Percentiles rank a stretch among this genome's conserved stretches.
phyloP scores from a whole-genome alignment of 2,888 invertebrate species.

The Tuberolachnus salignus region DNA sequence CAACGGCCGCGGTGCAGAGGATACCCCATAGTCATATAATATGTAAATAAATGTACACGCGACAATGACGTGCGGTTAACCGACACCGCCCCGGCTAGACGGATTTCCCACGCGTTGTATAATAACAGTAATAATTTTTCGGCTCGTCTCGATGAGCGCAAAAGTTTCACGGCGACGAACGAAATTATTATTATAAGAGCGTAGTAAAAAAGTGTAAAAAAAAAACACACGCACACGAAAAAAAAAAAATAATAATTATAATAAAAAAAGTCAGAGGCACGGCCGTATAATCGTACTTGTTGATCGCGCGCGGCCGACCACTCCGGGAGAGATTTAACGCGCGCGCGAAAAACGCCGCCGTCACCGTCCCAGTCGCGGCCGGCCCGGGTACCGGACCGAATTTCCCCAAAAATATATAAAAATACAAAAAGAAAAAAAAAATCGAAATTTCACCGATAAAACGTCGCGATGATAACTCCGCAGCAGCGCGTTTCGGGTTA shows the following conservation, averaged over 20 bases:
- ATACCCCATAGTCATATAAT: too few relatives aligned
- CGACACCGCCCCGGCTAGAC: too few relatives aligned
- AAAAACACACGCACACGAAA: too few relatives aligned
- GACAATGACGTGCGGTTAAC: too few relatives aligned
- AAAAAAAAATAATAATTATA: background rate
- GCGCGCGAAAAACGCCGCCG: background rate
- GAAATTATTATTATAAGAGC: too few relatives aligned
- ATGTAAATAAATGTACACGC: too few relatives aligned
- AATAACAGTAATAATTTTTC: background rate
- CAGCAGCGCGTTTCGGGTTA: background rate
- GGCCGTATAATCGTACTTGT: constrained; percentile 4
- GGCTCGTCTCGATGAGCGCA: background rate
- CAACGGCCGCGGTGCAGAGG: too few relatives aligned
- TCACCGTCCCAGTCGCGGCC: too few relatives aligned
- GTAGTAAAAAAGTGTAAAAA: too few relatives aligned
- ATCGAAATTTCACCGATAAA: background rate
- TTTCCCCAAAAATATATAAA: too few relatives aligned
- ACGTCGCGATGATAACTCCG: background rate
- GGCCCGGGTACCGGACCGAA: too few relatives aligned
- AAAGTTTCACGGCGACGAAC: too few relatives aligned
- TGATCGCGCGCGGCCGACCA: background rate
- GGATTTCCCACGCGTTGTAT: background rate
- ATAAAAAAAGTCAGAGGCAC: background rate
- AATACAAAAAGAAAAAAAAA: background rate
- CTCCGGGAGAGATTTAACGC: background rate